Evolutionary conservation across 2,888 invertebrate species (phyloP), one percentile per base, ranked within the genome.

Genomic region (Microctonus brassicae): DNA sequence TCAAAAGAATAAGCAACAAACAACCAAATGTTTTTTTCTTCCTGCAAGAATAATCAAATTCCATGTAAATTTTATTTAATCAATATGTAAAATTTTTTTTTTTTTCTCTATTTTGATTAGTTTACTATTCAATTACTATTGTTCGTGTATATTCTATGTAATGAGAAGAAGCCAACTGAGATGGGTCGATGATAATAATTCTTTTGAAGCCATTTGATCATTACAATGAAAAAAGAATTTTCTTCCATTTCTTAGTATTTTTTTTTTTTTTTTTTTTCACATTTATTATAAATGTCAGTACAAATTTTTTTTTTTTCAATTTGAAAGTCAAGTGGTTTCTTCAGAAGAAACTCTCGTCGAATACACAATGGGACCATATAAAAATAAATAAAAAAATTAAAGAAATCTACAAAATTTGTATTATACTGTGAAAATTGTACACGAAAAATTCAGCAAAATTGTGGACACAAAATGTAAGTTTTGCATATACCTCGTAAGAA

Each of bases 101-200:
- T 61, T 63, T 70, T 67, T n/a, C n/a, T 57, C 63, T 47, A 47
- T 57, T 60, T 57, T 70, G 73, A 68, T n/a, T n/a, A n/a, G n/a
- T n/a, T n/a, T n/a, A n/a, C n/a, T 68, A 73, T 70, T 39, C 57
- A 61, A 73, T 26, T 72, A 68, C 65, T 66, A 69, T 62, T 64
- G 24, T 52, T 66, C 53, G 26, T 39, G 70, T 77, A 76, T 71
- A 74, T 73, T 73, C 58, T 68, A 62, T 66, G n/a, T 72, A 68
- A 62, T 52, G 80, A 81, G 84, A 36, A 36, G 82, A 83, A 85
- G 86, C 83, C 85, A 86, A 85, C 81, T 82, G n/a, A n/a, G 84
- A 86, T 82, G 79, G 82, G 80, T 81, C 78, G 79, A 75, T 78
- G 79, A 81, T 13, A n/a, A n/a, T n/a, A 80, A 83, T 79, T 81